Conservation (phyloP, 1,140 invertebrate species). For the Mizuhopecten yessoensis region DNA sequence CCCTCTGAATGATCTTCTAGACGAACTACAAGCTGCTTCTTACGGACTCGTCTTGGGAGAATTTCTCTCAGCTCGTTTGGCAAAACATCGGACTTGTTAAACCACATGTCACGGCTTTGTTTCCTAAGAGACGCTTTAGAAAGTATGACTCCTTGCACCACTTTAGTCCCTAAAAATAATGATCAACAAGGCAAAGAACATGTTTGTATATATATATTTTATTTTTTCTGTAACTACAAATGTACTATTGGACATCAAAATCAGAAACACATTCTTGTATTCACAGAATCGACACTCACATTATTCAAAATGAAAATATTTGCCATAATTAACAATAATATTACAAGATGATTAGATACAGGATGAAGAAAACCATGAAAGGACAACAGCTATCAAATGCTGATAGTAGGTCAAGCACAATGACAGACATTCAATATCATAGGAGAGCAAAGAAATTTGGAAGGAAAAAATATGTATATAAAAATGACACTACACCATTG, state of each 20-base stretch:
- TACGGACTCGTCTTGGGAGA: no score
- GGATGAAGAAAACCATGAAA: neutral
- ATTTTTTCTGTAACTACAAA: neutral
- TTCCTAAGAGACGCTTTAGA: no score
- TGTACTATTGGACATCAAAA: slow-evolving; percentile 10
- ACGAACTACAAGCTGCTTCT: no score
- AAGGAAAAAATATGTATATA: neutral
- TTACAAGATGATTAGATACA: neutral
- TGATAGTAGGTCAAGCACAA: neutral
- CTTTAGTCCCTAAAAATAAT: no score
- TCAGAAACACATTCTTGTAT: slow-evolving; percentile 1
- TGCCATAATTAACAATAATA: neutral
- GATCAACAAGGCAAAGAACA: neutral
- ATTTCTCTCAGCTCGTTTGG: no score
- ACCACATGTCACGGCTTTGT: no score
- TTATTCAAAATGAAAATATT: neutral
- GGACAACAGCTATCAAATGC: neutral
- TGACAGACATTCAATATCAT: neutral
- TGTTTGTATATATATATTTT: neutral
- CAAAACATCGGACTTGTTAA: no score
- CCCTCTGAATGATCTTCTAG: no score
- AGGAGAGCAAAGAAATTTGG: neutral
- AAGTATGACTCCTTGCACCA: no score
- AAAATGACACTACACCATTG: neutral
- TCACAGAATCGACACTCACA: slow-evolving; percentile 7